Evolutionary conservation across 2,888 invertebrate genomes (phyloP).

Genomic region (Macrosiphum euphorbiae): DNA sequence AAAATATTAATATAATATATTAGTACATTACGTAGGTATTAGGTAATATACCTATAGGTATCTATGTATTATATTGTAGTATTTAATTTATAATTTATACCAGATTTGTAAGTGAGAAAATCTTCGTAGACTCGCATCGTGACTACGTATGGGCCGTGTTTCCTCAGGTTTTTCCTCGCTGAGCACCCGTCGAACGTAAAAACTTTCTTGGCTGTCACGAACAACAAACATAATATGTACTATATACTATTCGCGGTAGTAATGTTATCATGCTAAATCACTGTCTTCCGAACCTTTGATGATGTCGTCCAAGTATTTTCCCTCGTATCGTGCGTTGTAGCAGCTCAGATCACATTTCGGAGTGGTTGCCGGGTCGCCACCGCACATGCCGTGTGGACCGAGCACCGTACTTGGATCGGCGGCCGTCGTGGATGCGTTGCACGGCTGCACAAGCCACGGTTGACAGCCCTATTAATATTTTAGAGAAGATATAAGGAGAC

Average conservation of each 20-base stretch:
- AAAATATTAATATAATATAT: too few relatives aligned
- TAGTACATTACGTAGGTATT: too few relatives aligned
- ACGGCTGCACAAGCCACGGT: conserved; percentile 37
- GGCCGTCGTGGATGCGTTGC: not conserved
- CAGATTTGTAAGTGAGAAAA: conserved; percentile 64
- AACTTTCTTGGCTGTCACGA: conserved; percentile 11
- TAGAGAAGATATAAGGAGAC: not conserved
- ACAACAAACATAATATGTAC: not conserved
- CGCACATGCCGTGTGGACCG: conserved; percentile 18
- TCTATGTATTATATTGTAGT: too few relatives aligned
- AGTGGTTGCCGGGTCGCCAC: conserved; percentile 23
- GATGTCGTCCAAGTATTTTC: conserved; percentile 40
- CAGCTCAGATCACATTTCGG: conserved; percentile 58
- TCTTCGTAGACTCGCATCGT: conserved; percentile 65
- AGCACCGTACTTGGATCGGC: not conserved
- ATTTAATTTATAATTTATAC: conserved; percentile 5
- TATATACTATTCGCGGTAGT: not conserved
- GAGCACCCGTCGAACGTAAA: conserved; percentile 38
- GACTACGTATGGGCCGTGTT: conserved; percentile 63
- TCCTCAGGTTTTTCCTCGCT: conserved; percentile 43
- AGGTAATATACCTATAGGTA: too few relatives aligned
- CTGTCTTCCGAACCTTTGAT: conserved; percentile 23
- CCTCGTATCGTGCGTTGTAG: conserved; percentile 33
- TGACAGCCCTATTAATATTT: conserved; percentile 48
- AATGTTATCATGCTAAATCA: not conserved